Conservation (phyloP, 2,797 vertebrate species). For the Rhadinocentrus ornatus region DNA sequence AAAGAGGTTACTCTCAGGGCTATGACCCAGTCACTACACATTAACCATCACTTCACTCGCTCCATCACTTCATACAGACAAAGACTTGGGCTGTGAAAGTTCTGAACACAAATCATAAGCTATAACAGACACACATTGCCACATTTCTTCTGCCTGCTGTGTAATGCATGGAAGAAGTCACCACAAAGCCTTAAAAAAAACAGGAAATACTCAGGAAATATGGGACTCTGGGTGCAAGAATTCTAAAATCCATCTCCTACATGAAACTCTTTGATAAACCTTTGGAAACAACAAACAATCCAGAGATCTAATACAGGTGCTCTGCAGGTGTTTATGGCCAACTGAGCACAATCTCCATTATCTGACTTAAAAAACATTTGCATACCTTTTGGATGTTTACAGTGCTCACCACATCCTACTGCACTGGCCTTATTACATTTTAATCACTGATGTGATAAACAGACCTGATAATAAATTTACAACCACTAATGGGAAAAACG, state of each 20-base stretch:
- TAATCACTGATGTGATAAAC: neutral
- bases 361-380: neutral
- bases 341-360: neutral
- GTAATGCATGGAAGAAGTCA: neutral
- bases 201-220: neutral
- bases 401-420: neutral
- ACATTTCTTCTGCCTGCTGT: neutral
- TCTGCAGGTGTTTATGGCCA: neutral
- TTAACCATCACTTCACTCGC: neutral
- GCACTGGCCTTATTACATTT: neutral
- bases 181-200: neutral
- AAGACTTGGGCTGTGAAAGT: neutral
- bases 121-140: neutral
- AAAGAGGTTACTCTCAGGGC: neutral
- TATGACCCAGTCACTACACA: neutral
- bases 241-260: neutral
- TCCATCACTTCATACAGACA: too few relatives aligned
- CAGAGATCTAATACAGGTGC: neutral
- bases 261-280: neutral
- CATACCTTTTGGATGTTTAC: neutral
- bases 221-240: neutral
- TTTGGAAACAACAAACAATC: neutral
- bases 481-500: neutral
- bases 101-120: neutral
- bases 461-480: neutral